These are phyloP conservation scores for Tillus elongatus DNA, from an alignment of 2,888 invertebrate species.

Conservation along the genomic window DNA sequence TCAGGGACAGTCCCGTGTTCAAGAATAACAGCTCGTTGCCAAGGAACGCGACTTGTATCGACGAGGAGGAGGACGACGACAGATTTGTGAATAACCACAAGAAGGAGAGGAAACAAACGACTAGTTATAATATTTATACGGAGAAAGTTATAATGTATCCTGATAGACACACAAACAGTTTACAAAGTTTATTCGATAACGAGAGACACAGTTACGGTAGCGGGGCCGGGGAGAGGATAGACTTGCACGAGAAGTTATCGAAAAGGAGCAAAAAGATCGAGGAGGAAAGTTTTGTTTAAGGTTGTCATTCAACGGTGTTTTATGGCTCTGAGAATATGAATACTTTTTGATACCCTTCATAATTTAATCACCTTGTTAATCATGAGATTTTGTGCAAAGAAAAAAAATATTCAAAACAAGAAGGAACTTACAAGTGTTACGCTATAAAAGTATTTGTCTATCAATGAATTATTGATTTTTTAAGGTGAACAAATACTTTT, in stretches of 20 bases:
- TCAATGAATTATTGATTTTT: too few relatives aligned
- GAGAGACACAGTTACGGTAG: slow-evolving; percentile 18
- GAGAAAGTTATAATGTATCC: slow-evolving; percentile 26
- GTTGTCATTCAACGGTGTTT: too few relatives aligned
- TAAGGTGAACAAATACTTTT: too few relatives aligned
- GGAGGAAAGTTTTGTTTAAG: slow-evolving; percentile 31
- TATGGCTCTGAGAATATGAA: too few relatives aligned
- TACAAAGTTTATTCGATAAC: slow-evolving; percentile 21
- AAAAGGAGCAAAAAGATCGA: slow-evolving; percentile 22
- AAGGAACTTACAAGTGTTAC: too few relatives aligned
- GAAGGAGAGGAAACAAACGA: slow-evolving; percentile 15
- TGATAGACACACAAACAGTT: slow-evolving; percentile 11
- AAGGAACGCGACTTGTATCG: slow-evolving; percentile 16
- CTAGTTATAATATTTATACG: slow-evolving; percentile 25
- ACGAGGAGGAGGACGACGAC: slow-evolving; percentile 22
- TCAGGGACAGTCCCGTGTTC: slow-evolving; percentile 12
- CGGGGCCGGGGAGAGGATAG: slow-evolving; percentile 23
- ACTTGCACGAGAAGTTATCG: slow-evolving; percentile 24
- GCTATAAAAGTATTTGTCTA: too few relatives aligned
- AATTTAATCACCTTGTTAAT: too few relatives aligned
- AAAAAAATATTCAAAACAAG: too few relatives aligned
- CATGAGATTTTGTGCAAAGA: too few relatives aligned
- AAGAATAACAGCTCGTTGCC: slow-evolving; percentile 9
- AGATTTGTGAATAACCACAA: slow-evolving; percentile 8
- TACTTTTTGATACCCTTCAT: too few relatives aligned